These are phyloP conservation scores for Huso huso DNA, from an alignment of 2,797 vertebrate genomes.

Conservation along the genomic window DNA sequence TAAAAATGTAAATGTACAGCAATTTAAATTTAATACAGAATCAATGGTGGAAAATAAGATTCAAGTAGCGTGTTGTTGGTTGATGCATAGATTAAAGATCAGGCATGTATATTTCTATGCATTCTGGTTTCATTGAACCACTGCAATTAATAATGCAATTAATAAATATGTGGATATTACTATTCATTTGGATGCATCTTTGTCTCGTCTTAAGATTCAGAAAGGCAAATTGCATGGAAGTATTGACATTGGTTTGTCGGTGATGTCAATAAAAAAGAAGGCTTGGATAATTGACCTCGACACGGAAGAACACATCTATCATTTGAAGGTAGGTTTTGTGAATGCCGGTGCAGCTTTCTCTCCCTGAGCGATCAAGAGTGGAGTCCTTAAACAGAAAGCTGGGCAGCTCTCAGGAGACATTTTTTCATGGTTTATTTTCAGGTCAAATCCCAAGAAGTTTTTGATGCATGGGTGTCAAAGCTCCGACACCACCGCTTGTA, in stretches of 20 bases:
- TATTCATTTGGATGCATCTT: no score
- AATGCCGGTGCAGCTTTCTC: neutral
- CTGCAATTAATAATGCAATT: no score
- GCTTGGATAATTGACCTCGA: constrained; percentile 69
- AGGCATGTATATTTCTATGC: no score
- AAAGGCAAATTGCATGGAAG: constrained; percentile 71
- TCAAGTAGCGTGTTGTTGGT: no score
- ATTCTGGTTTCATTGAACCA: no score
- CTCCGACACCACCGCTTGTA: constrained; percentile 89
- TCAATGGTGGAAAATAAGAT: no score
- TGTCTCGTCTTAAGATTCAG: constrained; percentile 50
- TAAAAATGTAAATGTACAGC: no score
- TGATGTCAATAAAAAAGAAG: constrained; percentile 77
- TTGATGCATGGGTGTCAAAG: constrained; percentile 93
- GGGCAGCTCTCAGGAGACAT: neutral
- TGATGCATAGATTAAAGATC: no score
- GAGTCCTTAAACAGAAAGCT: neutral
- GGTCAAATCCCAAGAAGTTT: constrained; percentile 96
- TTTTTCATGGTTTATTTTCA: constrained; percentile 35
- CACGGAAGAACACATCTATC: constrained; percentile 71
- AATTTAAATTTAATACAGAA: no score
- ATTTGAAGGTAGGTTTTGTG: constrained; percentile 56
- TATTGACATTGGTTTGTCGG: constrained; percentile 71
- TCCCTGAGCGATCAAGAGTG: neutral
- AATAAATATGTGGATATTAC: no score